Evolutionary conservation across 2,888 invertebrate species (phyloP).

Genomic region (Elysia crispata): DNA sequence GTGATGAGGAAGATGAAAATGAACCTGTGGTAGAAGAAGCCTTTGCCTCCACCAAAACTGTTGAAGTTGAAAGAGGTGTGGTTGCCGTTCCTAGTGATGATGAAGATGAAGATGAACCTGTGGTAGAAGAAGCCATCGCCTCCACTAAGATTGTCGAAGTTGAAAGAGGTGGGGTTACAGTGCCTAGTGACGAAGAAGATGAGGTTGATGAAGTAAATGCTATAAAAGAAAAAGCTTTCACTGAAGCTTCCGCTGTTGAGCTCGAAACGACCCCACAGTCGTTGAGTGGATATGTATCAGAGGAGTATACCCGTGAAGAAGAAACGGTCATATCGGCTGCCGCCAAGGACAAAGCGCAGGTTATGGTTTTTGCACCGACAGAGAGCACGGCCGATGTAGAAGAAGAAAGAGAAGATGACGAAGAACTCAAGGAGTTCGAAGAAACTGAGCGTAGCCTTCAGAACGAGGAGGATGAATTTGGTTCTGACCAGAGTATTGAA

Average conservation of each 20-base stretch:
- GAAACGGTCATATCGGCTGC: background rate
- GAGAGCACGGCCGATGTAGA: background rate
- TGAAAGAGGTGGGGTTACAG: too few species aligned
- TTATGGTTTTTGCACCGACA: background rate
- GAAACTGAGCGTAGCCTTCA: background rate
- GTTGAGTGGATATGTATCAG: conserved; percentile 12
- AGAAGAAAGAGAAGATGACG: background rate
- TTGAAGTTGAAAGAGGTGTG: too few species aligned
- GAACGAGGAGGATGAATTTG: background rate
- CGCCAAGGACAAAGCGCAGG: too few species aligned
- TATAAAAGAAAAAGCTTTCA: conserved; percentile 2
- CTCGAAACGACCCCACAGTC: background rate
- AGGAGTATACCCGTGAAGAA: conserved; percentile 26
- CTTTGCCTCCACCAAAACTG: too few species aligned
- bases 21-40: background rate
- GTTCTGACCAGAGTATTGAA: too few species aligned
- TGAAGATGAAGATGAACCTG: conserved; percentile 2
- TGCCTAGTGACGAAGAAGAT: background rate
- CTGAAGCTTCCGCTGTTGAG: background rate
- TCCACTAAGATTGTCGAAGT: too few species aligned
- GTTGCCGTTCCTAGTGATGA: too few species aligned
- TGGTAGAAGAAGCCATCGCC: background rate
- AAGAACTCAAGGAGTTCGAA: conserved; percentile 22
- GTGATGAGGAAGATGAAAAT: conserved; percentile 5
- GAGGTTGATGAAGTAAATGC: conserved; percentile 29